phyloP scores from a whole-genome alignment of 2,888 invertebrate species.

The Venustoraphidia nigricollis region DNA sequence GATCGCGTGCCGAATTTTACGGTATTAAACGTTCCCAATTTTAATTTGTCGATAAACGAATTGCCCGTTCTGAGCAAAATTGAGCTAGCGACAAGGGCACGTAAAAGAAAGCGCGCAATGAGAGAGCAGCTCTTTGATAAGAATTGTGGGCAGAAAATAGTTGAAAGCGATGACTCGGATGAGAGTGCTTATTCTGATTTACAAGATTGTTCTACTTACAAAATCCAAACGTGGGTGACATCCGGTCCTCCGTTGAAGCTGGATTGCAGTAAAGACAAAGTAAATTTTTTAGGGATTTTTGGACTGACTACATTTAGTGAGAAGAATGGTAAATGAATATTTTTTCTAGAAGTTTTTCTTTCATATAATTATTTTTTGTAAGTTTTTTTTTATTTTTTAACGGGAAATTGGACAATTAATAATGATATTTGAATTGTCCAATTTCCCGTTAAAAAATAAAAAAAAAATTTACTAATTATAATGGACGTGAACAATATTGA shows the following conservation, averaged over 20 bases:
- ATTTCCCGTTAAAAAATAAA: too few relatives aligned
- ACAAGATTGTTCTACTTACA: conserved; percentile 23
- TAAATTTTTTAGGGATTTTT: conserved; percentile 44
- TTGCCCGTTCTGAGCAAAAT: conserved; percentile 23
- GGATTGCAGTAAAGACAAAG: conserved; percentile 33
- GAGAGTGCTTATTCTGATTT: conserved; percentile 31
- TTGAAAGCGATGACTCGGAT: conserved; percentile 34
- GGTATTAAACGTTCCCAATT: conserved; percentile 24
- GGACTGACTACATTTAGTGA: conserved; percentile 42
- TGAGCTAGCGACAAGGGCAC: conserved; percentile 24
- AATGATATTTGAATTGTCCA: too few relatives aligned
- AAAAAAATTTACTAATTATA: too few relatives aligned
- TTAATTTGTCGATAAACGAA: conserved; percentile 20
- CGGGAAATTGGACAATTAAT: too few relatives aligned
- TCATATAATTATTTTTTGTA: too few relatives aligned
- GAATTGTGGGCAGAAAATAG: conserved; percentile 23
- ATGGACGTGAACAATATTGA: too few relatives aligned
- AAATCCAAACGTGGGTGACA: conserved; percentile 33
- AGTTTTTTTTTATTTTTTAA: conserved; percentile 1
- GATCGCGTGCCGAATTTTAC: conserved; percentile 7
- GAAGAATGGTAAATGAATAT: conserved; percentile 38
- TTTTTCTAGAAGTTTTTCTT: conserved; percentile 7
- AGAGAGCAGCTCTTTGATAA: conserved; percentile 2
- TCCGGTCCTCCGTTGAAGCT: conserved; percentile 35
- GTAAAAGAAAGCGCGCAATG: conserved; percentile 18